phyloP scores from a whole-genome alignment of 30 jellyfish, hydroid and myxozoan species.

The Aurelia sp. region DNA sequence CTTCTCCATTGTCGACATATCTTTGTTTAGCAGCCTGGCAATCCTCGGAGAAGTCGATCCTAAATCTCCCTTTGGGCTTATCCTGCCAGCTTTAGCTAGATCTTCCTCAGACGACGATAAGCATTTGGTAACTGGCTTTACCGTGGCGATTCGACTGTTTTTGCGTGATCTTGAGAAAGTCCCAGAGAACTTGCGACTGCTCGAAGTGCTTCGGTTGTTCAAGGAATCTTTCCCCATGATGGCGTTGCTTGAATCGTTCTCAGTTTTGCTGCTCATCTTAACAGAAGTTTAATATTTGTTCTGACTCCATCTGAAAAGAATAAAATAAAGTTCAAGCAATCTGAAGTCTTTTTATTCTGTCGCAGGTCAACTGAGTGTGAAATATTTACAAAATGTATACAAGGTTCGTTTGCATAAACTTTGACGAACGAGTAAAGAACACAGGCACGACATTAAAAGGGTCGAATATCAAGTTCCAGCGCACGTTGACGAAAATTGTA shows the following conservation, averaged over 20 bases:
- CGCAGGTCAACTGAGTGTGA: not conserved
- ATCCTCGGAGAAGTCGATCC: conserved; percentile 66
- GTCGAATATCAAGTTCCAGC: not conserved
- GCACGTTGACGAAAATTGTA: too few species aligned
- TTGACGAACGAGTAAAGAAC: not conserved
- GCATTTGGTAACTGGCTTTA: conserved; percentile 90
- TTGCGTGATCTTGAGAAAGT: conserved; percentile 50
- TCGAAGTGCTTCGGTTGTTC: conserved; percentile 2
- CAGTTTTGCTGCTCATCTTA: conserved; percentile 36
- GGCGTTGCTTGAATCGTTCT: conserved; percentile 22
- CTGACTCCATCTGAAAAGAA: conserved; percentile 48
- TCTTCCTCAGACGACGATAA: conserved; percentile 85
- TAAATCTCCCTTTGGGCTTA: not conserved
- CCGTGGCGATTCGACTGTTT: conserved; percentile 89
- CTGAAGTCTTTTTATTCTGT: not conserved
- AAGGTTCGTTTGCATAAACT: not conserved
- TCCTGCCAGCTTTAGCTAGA: conserved; percentile 43
- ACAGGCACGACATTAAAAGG: not conserved
- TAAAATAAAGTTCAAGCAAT: not conserved
- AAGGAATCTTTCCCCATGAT: conserved; percentile 18
- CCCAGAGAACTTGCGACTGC: conserved; percentile 56
- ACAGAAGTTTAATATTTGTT: conserved; percentile 22
- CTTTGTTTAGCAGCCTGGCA: conserved; percentile 64
- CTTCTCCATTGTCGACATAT: conserved; percentile 59
- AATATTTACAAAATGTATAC: not conserved